A percentile compares a stretch with the other conserved stretches of the same genome.
phyloP scores from a whole-genome alignment of 2,888 invertebrate genomes.

The Mesorhabditis belari region DNA sequence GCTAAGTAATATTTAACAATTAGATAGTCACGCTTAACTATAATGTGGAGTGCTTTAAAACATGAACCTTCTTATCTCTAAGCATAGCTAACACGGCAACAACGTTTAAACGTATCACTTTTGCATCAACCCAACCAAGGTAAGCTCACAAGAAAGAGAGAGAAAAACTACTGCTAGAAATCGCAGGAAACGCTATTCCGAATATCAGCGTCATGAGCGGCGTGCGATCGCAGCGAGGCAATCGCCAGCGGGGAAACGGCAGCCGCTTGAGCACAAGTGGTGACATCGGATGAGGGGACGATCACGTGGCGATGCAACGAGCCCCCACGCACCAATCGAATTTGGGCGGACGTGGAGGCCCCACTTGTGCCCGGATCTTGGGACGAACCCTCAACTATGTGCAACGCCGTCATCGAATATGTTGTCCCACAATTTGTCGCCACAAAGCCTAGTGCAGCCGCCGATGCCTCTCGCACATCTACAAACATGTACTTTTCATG shows the following conservation, averaged over 20 bases:
- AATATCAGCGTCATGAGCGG: not conserved
- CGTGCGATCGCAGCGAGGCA: not conserved
- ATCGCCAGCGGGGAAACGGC: not conserved
- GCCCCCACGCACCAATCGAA: not conserved
- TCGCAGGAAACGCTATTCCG: not conserved
- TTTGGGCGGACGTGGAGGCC: not conserved
- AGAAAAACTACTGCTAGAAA: not conserved
- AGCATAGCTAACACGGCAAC: no score
- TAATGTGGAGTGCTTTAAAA: no score
- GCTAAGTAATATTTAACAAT: no score
- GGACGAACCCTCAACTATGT: constrained; percentile 12
- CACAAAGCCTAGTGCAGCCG: constrained; percentile 1
- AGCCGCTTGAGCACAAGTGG: not conserved
- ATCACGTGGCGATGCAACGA: not conserved
- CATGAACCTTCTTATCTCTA: no score
- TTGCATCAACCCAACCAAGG: no score
- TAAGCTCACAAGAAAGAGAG: no score
- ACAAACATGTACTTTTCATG: no score
- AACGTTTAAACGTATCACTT: no score
- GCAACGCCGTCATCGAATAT: constrained; percentile 33
- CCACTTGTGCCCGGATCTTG: constrained; percentile 6
- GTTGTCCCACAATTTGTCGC: constrained; percentile 17
- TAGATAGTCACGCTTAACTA: no score
- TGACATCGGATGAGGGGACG: not conserved
- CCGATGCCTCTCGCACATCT: constrained; percentile 1